Evolutionary conservation across 2,113 vertebrate genomes (phyloP).

Genomic region (Quiscalus mexicanus): DNA sequence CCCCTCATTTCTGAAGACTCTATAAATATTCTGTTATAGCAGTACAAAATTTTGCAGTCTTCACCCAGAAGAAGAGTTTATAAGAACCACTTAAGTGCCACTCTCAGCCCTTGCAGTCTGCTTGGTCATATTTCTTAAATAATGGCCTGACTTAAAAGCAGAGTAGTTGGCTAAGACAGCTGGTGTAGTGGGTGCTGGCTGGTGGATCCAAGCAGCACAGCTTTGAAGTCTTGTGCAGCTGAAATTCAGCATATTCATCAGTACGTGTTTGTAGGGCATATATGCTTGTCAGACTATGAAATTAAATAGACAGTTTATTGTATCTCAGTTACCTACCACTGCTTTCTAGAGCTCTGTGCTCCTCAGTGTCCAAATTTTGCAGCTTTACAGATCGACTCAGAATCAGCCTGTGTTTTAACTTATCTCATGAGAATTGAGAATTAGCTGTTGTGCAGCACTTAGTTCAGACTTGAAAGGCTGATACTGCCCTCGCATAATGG

Average conservation of each 20-base stretch:
- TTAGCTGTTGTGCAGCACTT: neutral
- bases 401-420: neutral
- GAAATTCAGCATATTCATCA: neutral
- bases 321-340: neutral
- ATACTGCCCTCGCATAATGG: rapidly evolving
- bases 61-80: neutral
- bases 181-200: neutral
- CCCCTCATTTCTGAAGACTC: neutral
- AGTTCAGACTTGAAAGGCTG: neutral
- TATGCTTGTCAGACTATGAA: neutral
- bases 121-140: neutral
- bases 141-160: neutral
- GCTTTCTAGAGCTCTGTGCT: neutral
- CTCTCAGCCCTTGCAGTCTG: neutral
- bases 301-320: neutral
- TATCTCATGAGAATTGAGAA: neutral
- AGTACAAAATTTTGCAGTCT: neutral
- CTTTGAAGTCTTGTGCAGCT: neutral
- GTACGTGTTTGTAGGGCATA: rapidly evolving
- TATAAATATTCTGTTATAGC: neutral
- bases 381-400: neutral
- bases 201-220: neutral
- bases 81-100: neutral
- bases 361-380: neutral
- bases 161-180: neutral